phyloP scores from a whole-genome alignment of 2,113 vertebrate species.

The Hepsetus odoe region DNA sequence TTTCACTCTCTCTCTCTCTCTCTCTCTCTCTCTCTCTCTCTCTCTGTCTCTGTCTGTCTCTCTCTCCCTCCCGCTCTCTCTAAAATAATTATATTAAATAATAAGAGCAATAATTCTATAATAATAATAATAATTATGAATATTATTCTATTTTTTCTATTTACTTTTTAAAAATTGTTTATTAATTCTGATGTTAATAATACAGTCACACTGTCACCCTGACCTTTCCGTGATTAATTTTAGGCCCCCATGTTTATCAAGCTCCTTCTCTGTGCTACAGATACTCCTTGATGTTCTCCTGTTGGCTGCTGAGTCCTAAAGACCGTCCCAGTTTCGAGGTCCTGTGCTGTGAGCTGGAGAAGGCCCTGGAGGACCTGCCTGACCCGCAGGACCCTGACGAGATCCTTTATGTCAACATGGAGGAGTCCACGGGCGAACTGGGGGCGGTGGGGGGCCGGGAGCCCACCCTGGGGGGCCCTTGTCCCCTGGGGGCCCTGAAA shows the following conservation, averaged over 20 bases:
- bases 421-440: constrained; percentile 75
- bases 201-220: background rate
- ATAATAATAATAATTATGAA: too few species aligned
- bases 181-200: too few species aligned
- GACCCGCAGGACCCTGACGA: constrained; percentile 83
- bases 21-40: too few species aligned
- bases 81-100: too few species aligned
- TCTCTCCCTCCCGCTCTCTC: too few species aligned
- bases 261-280: constrained; percentile 65
- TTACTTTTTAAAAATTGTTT: too few species aligned
- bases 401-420: constrained; percentile 94
- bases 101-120: too few species aligned
- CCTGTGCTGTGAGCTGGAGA: constrained; percentile 82
- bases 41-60: too few species aligned
- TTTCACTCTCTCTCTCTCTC: background rate
- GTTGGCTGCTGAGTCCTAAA: constrained; percentile 88
- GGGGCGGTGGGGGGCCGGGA: constrained; percentile 77
- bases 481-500: constrained; percentile 66
- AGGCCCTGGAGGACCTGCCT: constrained; percentile 83
- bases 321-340: constrained; percentile 82
- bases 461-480: constrained; percentile 52
- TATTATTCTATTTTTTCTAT: too few species aligned
- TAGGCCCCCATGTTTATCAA: too few species aligned
- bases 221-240: too few species aligned
- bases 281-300: constrained; percentile 86